phyloP scores from a whole-genome alignment of 2,113 vertebrate species.

The Brienomyrus longianalis region DNA sequence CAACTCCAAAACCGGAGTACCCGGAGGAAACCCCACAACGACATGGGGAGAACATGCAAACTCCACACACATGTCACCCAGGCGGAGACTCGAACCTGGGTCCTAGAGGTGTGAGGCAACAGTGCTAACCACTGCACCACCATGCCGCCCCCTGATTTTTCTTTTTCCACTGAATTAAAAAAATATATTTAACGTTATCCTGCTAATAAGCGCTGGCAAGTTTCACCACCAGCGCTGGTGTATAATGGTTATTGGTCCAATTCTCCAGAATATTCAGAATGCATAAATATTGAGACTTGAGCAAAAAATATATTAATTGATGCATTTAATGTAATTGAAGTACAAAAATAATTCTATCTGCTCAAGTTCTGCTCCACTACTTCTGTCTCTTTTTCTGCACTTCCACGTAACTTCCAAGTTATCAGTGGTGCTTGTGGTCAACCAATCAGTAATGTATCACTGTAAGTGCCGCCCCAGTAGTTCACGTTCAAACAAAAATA shows the following conservation, averaged over 20 bases:
- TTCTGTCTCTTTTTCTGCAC: background rate
- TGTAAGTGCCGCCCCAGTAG: background rate
- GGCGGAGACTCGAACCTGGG: too few species aligned
- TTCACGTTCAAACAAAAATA: background rate
- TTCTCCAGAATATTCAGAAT: background rate
- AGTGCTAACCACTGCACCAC: too few species aligned
- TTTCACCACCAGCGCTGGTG: background rate
- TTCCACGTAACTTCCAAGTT: background rate
- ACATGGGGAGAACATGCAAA: too few species aligned
- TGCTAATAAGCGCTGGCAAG: background rate
- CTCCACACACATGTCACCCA: too few species aligned
- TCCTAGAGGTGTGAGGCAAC: too few species aligned
- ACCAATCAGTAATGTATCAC: background rate
- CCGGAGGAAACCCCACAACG: too few species aligned
- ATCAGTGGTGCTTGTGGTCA: background rate
- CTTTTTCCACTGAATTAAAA: background rate
- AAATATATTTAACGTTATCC: background rate
- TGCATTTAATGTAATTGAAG: background rate
- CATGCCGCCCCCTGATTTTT: background rate
- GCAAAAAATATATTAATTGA: background rate
- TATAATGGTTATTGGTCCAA: background rate
- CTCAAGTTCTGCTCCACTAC: background rate
- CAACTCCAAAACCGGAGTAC: too few species aligned
- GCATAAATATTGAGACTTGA: background rate
- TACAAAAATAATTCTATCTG: background rate